Evolutionary conservation across 92 coral and sea anemone species (phyloP).

Genomic region (Muricea muricata): DNA sequence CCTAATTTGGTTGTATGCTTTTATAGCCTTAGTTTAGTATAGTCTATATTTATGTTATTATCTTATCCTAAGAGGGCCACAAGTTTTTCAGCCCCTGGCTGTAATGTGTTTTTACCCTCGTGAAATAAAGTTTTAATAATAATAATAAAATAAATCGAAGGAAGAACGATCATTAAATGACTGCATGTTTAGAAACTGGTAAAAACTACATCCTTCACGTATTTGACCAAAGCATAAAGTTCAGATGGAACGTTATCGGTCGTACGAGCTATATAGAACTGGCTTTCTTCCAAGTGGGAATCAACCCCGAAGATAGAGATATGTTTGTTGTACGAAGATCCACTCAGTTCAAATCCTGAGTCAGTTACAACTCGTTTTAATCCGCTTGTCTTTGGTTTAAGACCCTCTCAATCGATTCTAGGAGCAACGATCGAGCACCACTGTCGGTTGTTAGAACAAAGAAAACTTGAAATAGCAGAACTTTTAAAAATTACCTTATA

Average conservation of each 20-base stretch:
- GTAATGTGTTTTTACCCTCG: too few relatives aligned
- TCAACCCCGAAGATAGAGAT: not conserved
- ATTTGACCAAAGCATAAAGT: slow-evolving; percentile 45
- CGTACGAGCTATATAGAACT: not conserved
- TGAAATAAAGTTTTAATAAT: too few relatives aligned
- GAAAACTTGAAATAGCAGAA: not conserved
- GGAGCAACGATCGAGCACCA: slow-evolving; percentile 10
- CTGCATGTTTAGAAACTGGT: slow-evolving; percentile 13
- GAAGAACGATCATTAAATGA: not conserved
- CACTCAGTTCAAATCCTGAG: not conserved
- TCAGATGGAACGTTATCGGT: not conserved
- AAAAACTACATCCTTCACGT: slow-evolving; percentile 59
- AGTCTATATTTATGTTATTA: too few relatives aligned
- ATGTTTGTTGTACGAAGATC: slow-evolving; percentile 41
- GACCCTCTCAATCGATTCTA: slow-evolving; percentile 20
- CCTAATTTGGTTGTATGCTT: too few relatives aligned
- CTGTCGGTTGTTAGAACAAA: not conserved
- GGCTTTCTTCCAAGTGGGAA: slow-evolving; percentile 2
- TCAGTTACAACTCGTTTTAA: not conserved
- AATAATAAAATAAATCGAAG: too few relatives aligned
- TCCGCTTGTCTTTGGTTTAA: slow-evolving; percentile 1
- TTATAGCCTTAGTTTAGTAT: too few relatives aligned
- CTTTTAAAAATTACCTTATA: not conserved
- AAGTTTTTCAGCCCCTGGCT: too few relatives aligned
- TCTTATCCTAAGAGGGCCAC: too few relatives aligned